These are phyloP conservation scores for Furnarius figulus DNA, from an alignment of 2,113 vertebrate species.

Conservation along the genomic window DNA sequence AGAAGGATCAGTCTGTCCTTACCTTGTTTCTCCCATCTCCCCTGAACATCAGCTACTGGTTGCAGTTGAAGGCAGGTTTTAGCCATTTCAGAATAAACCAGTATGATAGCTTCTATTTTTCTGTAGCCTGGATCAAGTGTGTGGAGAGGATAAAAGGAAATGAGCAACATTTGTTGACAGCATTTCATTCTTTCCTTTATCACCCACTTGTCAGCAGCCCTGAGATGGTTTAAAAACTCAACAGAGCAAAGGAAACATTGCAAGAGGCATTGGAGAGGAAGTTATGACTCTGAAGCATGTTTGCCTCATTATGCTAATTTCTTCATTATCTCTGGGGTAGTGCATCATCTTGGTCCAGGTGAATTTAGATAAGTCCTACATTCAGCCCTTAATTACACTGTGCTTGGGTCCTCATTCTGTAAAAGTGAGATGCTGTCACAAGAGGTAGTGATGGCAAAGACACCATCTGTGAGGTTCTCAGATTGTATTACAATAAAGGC, in stretches of 20 bases:
- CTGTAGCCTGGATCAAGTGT: neutral
- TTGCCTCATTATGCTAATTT: conserved; percentile 36
- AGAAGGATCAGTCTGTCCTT: neutral
- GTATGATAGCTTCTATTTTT: neutral
- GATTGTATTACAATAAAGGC: neutral
- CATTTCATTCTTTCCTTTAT: conserved; percentile 7
- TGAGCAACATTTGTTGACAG: neutral
- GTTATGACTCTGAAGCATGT: neutral
- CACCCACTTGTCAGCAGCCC: neutral
- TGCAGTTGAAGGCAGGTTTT: neutral
- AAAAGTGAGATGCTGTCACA: neutral
- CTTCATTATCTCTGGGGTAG: neutral
- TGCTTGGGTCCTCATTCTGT: neutral
- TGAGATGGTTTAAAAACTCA: neutral
- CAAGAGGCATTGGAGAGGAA: neutral
- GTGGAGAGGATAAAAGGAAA: neutral
- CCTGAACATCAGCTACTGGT: neutral
- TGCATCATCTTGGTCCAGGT: conserved; percentile 13
- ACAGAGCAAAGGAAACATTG: neutral
- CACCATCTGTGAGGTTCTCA: neutral
- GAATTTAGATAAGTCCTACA: neutral
- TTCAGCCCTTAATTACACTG: neutral
- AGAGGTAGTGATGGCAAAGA: neutral
- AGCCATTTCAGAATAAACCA: neutral
- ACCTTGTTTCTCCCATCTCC: neutral